phyloP scores from a whole-genome alignment of 2,797 vertebrate genomes.

The Serranus cabrilla region DNA sequence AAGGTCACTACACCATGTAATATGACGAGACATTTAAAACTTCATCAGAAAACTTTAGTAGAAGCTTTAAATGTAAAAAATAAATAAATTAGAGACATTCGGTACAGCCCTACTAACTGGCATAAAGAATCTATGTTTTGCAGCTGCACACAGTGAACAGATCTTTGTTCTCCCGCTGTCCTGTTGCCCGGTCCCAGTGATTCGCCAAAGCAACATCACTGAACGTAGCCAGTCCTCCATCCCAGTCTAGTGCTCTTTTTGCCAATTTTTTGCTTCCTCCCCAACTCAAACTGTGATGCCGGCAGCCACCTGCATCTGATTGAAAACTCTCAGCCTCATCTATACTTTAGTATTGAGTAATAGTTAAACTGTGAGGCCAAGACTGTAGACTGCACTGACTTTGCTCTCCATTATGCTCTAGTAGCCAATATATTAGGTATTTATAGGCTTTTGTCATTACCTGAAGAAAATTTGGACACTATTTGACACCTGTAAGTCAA shows the following conservation, averaged over 20 bases:
- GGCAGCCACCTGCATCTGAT: conserved; percentile 65
- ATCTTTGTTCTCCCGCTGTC: conserved; percentile 52
- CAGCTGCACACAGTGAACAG: conserved; percentile 60
- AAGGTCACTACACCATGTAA: too few species aligned
- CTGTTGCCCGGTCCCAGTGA: conserved; percentile 42
- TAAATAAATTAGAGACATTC: too few species aligned
- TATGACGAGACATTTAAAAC: too few species aligned
- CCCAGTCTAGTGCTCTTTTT: conserved; percentile 31
- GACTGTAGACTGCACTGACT: neutral
- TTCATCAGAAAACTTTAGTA: too few species aligned
- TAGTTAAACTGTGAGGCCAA: conserved; percentile 12
- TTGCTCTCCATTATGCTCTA: neutral
- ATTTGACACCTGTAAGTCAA: conserved; percentile 2
- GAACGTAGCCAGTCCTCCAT: conserved; percentile 38
- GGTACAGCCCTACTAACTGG: neutral
- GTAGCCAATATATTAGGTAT: neutral
- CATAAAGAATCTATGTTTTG: conserved; percentile 36
- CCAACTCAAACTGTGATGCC: conserved; percentile 43
- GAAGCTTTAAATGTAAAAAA: too few species aligned
- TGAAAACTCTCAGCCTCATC: conserved; percentile 74
- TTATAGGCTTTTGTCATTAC: neutral
- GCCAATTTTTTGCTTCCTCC: conserved; percentile 37
- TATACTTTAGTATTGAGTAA: conserved; percentile 62
- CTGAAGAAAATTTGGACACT: neutral
- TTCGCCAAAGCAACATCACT: conserved; percentile 46